Conservation (phyloP, 1,140 invertebrate genomes). For the Achatina immaculata region DNA sequence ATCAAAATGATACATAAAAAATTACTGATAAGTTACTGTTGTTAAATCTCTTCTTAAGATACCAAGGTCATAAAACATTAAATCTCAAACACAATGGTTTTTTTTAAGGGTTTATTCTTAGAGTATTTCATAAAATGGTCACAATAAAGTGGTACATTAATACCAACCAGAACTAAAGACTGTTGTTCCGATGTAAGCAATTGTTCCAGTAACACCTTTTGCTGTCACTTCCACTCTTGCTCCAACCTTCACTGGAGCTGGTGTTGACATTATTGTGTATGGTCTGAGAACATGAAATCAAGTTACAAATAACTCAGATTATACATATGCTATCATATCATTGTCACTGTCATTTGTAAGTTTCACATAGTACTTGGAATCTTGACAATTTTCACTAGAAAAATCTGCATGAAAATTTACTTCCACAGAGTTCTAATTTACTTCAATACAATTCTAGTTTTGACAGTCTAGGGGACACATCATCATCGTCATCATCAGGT, state of each 20-base stretch:
- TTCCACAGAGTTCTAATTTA: no score
- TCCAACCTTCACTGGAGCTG: constrained; percentile 65
- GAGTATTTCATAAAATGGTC: background rate
- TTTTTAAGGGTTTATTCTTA: background rate
- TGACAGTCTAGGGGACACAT: no score
- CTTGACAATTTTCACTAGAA: no score
- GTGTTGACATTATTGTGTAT: constrained; percentile 52
- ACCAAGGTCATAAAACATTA: background rate
- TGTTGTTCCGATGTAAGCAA: constrained; percentile 68
- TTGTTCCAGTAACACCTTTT: constrained; percentile 66
- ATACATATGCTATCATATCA: no score
- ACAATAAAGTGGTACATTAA: background rate
- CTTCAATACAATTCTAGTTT: no score
- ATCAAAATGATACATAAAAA: background rate
- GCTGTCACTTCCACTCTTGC: constrained; percentile 67
- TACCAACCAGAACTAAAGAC: constrained; percentile 85
- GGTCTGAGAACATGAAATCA: background rate
- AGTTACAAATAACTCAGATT: no score
- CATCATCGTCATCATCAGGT: no score
- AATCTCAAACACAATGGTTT: background rate
- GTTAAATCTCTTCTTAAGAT: background rate
- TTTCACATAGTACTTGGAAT: no score
- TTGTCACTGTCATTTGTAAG: no score
- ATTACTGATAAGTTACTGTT: background rate
- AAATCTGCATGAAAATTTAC: no score